Conservation (phyloP, 2,113 vertebrate genomes). For the Castor canadensis region DNA sequence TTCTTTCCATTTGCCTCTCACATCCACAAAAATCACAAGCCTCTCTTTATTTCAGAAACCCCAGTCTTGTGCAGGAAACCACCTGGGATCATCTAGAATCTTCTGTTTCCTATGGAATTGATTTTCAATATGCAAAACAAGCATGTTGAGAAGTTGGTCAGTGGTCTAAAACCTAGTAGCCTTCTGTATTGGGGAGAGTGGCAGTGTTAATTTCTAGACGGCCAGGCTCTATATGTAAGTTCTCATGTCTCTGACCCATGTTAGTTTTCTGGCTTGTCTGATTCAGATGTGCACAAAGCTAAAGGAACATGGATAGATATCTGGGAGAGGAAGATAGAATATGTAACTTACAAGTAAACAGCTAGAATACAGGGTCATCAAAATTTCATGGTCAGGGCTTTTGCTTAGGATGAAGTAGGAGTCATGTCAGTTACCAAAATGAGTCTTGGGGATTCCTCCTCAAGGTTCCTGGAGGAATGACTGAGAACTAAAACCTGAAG, state of each 20-base stretch:
- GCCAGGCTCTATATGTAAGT: not conserved
- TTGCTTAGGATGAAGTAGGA: not conserved
- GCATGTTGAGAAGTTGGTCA: not conserved
- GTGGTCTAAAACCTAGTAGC: not conserved
- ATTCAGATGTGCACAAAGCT: not conserved
- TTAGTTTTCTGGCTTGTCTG: not conserved
- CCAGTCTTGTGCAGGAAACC: not conserved
- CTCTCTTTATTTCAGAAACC: not conserved
- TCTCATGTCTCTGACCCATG: not conserved
- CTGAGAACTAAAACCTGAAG: not conserved
- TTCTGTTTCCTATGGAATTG: conserved; percentile 17
- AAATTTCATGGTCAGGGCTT: not conserved
- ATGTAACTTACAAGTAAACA: not conserved
- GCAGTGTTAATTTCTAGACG: not conserved
- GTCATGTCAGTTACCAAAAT: not conserved
- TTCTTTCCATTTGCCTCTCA: not conserved
- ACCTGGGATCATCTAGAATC: not conserved
- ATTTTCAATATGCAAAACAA: not conserved
- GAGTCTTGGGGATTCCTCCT: not conserved
- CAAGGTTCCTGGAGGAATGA: not conserved
- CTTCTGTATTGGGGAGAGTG: not conserved
- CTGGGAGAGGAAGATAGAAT: not conserved
- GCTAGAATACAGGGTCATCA: not conserved
- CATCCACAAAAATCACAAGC: not conserved
- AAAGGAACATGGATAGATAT: not conserved